Evolutionary conservation across 2,797 vertebrate genomes (phyloP).

Genomic region (Tachyglossus aculeatus): DNA sequence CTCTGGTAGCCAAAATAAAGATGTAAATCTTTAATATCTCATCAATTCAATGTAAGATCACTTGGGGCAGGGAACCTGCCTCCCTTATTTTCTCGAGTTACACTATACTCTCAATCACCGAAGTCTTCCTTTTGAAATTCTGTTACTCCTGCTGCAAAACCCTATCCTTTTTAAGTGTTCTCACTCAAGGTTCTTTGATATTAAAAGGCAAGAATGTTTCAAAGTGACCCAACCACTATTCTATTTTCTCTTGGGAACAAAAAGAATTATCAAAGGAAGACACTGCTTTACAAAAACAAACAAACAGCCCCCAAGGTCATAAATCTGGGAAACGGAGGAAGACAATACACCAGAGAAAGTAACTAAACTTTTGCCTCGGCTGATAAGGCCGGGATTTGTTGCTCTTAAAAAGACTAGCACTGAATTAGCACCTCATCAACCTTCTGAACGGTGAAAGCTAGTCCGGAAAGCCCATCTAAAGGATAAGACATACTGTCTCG

Average conservation of each 20-base stretch:
- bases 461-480: slow-evolving; percentile 3
- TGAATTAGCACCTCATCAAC: not conserved
- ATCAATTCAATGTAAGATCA: not conserved
- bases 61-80: not conserved
- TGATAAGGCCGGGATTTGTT: not conserved
- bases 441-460: not conserved
- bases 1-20: slow-evolving; percentile 6
- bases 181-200: slow-evolving; percentile 15
- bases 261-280: slow-evolving; percentile 18
- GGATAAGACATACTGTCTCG: slow-evolving; percentile 3
- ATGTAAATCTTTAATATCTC: not conserved
- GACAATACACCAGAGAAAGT: not conserved
- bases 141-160: not conserved
- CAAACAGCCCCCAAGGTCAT: not conserved
- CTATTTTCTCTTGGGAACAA: slow-evolving; percentile 7
- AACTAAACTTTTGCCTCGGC: not conserved
- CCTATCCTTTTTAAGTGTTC: slow-evolving; percentile 8
- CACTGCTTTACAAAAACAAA: not conserved
- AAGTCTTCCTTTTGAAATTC: not conserved
- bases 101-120: not conserved
- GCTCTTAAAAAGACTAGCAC: not conserved
- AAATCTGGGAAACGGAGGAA: slow-evolving; percentile 9
- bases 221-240: slow-evolving; percentile 5
- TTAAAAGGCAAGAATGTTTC: slow-evolving; percentile 19
- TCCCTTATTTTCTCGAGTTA: not conserved